phyloP scores from a whole-genome alignment of 2,797 vertebrate species.

The Peromyscus attwateri region DNA sequence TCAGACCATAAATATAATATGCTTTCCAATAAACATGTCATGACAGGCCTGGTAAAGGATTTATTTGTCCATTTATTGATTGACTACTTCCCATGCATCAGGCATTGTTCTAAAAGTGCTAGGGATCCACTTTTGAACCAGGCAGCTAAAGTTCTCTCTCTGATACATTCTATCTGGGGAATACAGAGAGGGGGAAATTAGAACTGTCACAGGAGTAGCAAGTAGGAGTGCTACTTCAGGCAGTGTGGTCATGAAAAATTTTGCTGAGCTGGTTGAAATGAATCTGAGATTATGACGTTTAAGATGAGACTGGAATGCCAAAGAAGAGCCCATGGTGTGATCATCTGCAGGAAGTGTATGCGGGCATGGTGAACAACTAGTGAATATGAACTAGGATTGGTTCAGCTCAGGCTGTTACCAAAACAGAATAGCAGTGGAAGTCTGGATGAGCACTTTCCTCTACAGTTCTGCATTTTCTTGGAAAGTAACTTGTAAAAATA shows the following conservation, averaged over 20 bases:
- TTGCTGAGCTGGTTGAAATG: constrained; percentile 65
- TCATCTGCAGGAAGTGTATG: neutral
- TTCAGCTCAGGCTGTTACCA: neutral
- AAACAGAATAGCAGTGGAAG: neutral
- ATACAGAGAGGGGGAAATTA: constrained; percentile 6
- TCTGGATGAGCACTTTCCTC: neutral
- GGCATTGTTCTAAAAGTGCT: neutral
- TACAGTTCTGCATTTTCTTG: neutral
- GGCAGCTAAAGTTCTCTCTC: neutral
- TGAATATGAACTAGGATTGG: neutral
- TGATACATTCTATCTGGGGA: neutral
- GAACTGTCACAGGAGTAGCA: neutral
- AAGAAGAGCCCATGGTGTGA: neutral
- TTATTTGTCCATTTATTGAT: constrained; percentile 16
- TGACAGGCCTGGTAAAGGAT: neutral
- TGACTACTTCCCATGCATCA: neutral
- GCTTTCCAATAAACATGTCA: neutral
- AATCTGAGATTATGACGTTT: constrained; percentile 58
- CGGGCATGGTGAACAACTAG: neutral
- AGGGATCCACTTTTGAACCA: neutral
- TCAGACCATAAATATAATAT: neutral
- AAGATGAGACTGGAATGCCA: constrained; percentile 44
- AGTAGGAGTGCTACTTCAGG: neutral
- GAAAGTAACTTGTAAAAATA: neutral
- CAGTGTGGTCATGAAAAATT: neutral